Base-by-base conservation (phyloP, 2,888 invertebrate genomes). In the Seira sanloemensis region DNA sequence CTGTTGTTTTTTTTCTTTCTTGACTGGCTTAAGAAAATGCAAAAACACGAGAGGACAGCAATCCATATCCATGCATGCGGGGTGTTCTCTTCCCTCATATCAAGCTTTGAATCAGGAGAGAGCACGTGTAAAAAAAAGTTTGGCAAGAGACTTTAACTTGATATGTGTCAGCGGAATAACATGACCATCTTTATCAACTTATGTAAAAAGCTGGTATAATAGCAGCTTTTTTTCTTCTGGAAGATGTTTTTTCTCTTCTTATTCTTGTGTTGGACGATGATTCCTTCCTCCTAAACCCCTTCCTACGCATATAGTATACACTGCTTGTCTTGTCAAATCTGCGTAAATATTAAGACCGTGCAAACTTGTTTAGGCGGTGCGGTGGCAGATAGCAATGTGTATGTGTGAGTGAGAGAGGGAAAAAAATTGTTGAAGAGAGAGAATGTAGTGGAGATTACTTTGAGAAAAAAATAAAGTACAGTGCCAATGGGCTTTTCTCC, bases 261-360 rank as follows among this genome's bases (percentile, higher is more conserved):
- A 37, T 18, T 58, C 58, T 58, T 58, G 16, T n/a, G 58, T 23
- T 62, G 62, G 62, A 62, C 75, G 66, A 25, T 66, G 16, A 19
- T 46, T 77, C 23, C 27, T 66, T 66, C 18, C 62, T 54, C 62
- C 25, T n/a, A n/a, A n/a, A n/a, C n/a, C n/a, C n/a, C n/a, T n/a
- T n/a, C n/a, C n/a, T n/a, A n/a, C n/a, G n/a, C n/a, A n/a, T n/a
- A n/a, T n/a, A n/a, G n/a, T n/a, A n/a, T n/a, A n/a, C n/a, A n/a
- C n/a, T n/a, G n/a, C n/a, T n/a, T 76, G 66, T 26, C 27, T 68
- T 77, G 66, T 66, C 76, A 68, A 68, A 54, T 26, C 50, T 54
- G 19, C 23, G 54, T 77, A 26, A 54, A 19, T 68, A 25, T 76
- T 23, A 1, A 65, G 50, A 37, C 26, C 24, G 7, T 50, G 21